Evolutionary conservation across 1,140 invertebrate genomes (phyloP), one percentile per base, ranked within the genome.

Genomic region (Tetramorium simillimum): DNA sequence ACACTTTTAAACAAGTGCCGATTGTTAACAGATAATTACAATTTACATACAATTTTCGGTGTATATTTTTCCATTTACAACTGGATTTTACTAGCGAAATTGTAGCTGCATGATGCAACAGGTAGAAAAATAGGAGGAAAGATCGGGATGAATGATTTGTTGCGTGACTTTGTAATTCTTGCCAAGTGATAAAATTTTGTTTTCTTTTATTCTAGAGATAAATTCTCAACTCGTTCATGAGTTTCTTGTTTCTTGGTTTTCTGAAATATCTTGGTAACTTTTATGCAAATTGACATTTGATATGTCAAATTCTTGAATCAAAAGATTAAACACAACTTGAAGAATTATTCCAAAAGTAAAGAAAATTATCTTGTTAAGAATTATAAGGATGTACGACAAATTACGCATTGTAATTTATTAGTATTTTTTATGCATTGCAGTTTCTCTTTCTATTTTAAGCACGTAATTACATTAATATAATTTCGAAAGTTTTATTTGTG

Each of bases 61-160:
- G 14, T n/a, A 16, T 9, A 43, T 80, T 67, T 53, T 78, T 65
- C 6, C 5, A 18, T 63, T 78, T 65, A 51, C 14, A 65, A 4
- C 10, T 40, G n/a, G 16, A 80, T 67, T 69, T 53, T 51, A 14
- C 9, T 33, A n/a, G 12, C 21, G 49, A 69, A 69, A 40, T 81
- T 81, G 14, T 63, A 56, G 7, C 49, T 69, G 49, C 16, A 6
- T 18, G 21, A 43, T 56, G 62, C 77, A 77, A 77, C 58, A 78
- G 43, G 43, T 78, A 65, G 24, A 77, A 9, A 43, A 77, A 75
- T 16, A 5, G 4, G 1, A 63, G 16, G 37, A 37, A 46, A 77
- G 24, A 43, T 60, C 24, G 18, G 6, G 18, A 65, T 46, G 24
- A 43, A 63, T 77, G 58, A 56, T 78, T 63, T 62, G 18, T 78